These are phyloP conservation scores for Nyctereutes procyonoides DNA, from an alignment of 2,113 vertebrate genomes.

Conservation along the genomic window DNA sequence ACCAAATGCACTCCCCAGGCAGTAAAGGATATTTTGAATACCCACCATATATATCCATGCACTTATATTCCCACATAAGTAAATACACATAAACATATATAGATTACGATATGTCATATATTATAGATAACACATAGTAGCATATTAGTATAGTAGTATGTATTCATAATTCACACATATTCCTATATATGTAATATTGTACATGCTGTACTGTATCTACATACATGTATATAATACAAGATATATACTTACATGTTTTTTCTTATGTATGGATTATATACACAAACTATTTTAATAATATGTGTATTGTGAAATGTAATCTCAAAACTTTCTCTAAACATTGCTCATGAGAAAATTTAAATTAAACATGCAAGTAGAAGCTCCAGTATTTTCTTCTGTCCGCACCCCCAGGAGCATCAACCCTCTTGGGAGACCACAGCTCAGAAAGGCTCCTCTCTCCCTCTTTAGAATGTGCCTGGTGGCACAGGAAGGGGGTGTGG, in stretches of 20 bases:
- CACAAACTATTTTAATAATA: not conserved
- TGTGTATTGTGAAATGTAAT: not conserved
- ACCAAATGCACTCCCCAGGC: not conserved
- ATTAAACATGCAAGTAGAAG: not conserved
- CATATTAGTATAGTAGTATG: not conserved
- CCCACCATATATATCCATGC: not conserved
- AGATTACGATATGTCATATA: no score
- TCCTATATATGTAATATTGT: no score
- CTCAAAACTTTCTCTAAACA: not conserved
- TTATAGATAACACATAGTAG: not conserved
- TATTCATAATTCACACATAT: not conserved
- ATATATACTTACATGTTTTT: not conserved
- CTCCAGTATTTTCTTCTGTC: not conserved
- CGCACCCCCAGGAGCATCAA: no score
- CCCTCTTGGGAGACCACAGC: not conserved
- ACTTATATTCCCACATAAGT: not conserved
- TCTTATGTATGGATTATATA: not conserved
- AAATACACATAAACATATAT: not conserved
- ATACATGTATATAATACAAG: not conserved
- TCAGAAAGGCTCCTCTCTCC: no score
- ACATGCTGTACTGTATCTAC: no score
- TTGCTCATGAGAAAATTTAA: not conserved
- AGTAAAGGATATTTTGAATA: not conserved
- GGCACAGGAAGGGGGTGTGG: no score
- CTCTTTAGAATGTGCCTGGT: not conserved